Evolutionary conservation across 2,888 invertebrate genomes (phyloP), one percentile per base, ranked within the genome.

Genomic region (Fragum fragum): DNA sequence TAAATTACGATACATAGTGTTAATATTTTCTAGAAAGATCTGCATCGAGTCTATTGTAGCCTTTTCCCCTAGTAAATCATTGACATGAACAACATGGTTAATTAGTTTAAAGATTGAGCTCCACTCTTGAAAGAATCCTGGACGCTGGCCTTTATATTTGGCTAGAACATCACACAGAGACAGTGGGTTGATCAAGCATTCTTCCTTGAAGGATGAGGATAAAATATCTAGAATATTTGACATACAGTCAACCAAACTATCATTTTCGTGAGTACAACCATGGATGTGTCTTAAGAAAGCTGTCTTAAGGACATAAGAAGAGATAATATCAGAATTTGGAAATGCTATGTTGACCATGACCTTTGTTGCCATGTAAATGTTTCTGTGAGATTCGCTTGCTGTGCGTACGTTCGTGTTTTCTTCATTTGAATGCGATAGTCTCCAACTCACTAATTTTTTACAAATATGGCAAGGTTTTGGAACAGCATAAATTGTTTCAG

Each of bases 261-360:
- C 32, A 29, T 0, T n/a, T 32, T 6, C 16, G 32, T 32, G 32
- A 61, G 26, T 1, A 18, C 61, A 61, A 7, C 1, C n/a, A n/a
- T 2, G 11, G 11, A 32, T 61, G 32, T 61, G 61, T 5, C 28
- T 6, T 16, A 61, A 7, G 32, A 61, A 32, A 32, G 32, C 61
- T 18, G 61, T 61, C 32, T 61, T 61, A 32, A 61, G 29, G 7
- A 61, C 28, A 32, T 61, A 61, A 1, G 61, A 61, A 14, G 61
- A 32, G 0, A 61, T 18, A 7, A 32, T 16, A n/a, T 16, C 7
- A 7, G 28, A 18, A 3, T 32, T 18, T 29, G 2, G 29, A n/a
- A 61, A 61, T 28, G 61, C n/a, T 7, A 61, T 28, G 0, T n/a
- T 9, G 11, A 32, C 32, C 7, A 61, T 32, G 18, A 61, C 32